Evolutionary conservation across 2,113 vertebrate genomes (phyloP).

Genomic region (Gasterosteus aculeatus): DNA sequence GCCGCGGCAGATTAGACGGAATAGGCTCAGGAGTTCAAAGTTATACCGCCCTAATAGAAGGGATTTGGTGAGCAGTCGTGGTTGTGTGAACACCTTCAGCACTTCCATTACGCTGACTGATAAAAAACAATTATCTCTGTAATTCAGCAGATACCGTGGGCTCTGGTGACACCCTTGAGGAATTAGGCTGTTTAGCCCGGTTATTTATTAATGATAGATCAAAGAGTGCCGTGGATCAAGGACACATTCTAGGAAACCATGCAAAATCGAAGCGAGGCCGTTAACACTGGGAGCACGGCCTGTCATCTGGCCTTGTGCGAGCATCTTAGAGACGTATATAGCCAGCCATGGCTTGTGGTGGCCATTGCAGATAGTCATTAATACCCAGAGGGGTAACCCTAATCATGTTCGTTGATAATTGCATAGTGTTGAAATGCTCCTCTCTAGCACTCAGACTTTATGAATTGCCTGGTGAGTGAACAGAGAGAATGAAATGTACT

Average conservation of each 20-base stretch:
- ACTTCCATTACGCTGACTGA: slow-evolving; percentile 52
- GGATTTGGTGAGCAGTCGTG: slow-evolving; percentile 44
- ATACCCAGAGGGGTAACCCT: slow-evolving; percentile 13
- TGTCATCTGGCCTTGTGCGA: slow-evolving; percentile 29
- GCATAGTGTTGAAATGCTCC: slow-evolving; percentile 16
- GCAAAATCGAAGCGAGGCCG: slow-evolving; percentile 45
- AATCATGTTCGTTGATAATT: slow-evolving; percentile 41
- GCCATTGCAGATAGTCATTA: slow-evolving; percentile 16
- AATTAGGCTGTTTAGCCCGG: slow-evolving; percentile 67
- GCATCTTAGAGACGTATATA: slow-evolving; percentile 8
- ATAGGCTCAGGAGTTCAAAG: slow-evolving; percentile 53
- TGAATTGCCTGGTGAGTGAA: slow-evolving; percentile 67
- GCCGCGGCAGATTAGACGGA: slow-evolving; percentile 48
- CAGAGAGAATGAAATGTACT: slow-evolving; percentile 12
- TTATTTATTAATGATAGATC: slow-evolving; percentile 74
- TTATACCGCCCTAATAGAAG: slow-evolving; percentile 50
- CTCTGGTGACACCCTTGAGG: slow-evolving; percentile 54
- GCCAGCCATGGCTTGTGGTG: slow-evolving; percentile 3
- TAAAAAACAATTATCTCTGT: slow-evolving; percentile 66
- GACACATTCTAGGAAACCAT: slow-evolving; percentile 63
- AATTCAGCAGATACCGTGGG: slow-evolving; percentile 54
- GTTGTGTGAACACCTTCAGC: slow-evolving; percentile 44
- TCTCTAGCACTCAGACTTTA: slow-evolving; percentile 58
- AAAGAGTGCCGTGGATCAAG: slow-evolving; percentile 59
- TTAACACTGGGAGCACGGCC: slow-evolving; percentile 42